phyloP scores from a whole-genome alignment of 2,113 vertebrate genomes.

The Microcebus ravelobensis region DNA sequence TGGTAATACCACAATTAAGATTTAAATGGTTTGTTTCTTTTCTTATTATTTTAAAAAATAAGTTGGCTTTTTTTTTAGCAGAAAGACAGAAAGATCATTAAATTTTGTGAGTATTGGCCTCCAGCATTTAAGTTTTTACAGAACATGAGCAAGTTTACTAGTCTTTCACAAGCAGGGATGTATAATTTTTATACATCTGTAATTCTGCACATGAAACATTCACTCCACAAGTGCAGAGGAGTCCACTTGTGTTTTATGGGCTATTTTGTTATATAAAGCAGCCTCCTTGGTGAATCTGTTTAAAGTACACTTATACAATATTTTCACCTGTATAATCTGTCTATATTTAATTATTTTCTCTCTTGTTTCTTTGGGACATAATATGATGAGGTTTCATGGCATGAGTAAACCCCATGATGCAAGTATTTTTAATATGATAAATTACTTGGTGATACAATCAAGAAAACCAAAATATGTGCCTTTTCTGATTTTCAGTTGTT shows the following conservation, averaged over 20 bases:
- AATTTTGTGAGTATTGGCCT: slow-evolving; percentile 51
- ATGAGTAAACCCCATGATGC: not conserved
- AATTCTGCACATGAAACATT: slow-evolving; percentile 62
- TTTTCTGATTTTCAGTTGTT: slow-evolving; percentile 28
- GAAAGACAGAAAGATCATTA: slow-evolving; percentile 63
- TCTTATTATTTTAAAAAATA: not conserved
- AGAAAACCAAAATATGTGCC: not conserved
- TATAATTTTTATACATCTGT: slow-evolving; percentile 52
- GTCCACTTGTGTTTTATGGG: slow-evolving; percentile 33
- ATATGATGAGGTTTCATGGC: not conserved
- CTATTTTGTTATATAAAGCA: slow-evolving; percentile 46
- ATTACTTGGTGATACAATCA: not conserved
- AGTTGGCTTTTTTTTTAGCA: not conserved
- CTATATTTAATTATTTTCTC: slow-evolving; percentile 11
- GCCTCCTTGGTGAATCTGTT: not conserved
- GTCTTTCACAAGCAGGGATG: not conserved
- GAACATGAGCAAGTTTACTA: slow-evolving; percentile 17
- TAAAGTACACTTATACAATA: not conserved
- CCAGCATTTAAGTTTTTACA: slow-evolving; percentile 52
- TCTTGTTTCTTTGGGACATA: slow-evolving; percentile 42
- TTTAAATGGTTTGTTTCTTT: slow-evolving; percentile 25
- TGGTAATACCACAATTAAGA: not conserved
- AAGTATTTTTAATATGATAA: slow-evolving; percentile 35
- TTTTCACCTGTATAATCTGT: slow-evolving; percentile 1
- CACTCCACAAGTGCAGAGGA: slow-evolving; percentile 25